Conservation (phyloP, 2,113 vertebrate genomes). For the Ctenodactylus gundi region DNA sequence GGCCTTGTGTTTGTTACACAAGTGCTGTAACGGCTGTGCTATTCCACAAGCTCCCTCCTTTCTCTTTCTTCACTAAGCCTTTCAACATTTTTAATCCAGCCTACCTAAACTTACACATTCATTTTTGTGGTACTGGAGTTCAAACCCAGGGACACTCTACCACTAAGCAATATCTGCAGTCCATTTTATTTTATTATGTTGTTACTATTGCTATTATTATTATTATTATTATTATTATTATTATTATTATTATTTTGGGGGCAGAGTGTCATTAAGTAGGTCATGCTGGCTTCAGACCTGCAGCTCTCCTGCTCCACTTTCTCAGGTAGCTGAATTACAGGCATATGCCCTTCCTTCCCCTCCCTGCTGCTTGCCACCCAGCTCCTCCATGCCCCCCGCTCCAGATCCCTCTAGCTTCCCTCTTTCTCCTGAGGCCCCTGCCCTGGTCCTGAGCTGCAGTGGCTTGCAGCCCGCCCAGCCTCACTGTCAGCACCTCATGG, state of each 20-base stretch:
- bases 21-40: too few relatives aligned
- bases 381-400: background rate
- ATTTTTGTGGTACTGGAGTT: background rate
- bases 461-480: background rate
- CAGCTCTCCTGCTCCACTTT: background rate
- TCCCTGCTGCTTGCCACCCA: background rate
- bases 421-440: background rate
- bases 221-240: too few relatives aligned
- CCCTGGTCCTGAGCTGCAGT: background rate
- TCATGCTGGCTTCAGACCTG: background rate
- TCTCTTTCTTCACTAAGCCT: background rate
- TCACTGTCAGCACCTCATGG: too few relatives aligned
- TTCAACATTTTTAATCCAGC: background rate
- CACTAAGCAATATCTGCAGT: background rate
- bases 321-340: background rate
- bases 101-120: background rate
- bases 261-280: background rate
- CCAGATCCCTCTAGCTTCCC: background rate
- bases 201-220: too few relatives aligned
- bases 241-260: background rate
- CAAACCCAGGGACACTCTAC: background rate
- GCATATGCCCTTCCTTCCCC: background rate
- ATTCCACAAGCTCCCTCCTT: too few relatives aligned
- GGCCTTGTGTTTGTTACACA: too few relatives aligned
- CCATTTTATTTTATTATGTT: background rate